Base-by-base conservation (phyloP, 2,113 vertebrate genomes). In the Microtus ochrogaster region DNA sequence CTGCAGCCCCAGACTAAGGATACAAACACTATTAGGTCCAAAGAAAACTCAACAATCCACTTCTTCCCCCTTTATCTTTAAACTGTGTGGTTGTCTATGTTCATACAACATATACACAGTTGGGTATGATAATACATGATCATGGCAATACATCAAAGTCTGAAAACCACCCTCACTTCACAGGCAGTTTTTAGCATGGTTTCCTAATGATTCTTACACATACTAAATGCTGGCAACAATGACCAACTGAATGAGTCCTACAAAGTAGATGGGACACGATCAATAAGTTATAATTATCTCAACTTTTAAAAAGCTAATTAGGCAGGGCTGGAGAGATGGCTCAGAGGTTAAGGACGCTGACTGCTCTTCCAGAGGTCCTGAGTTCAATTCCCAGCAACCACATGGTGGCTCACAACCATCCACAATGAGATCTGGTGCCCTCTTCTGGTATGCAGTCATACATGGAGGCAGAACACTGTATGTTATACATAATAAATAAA, bases 271-370 rank as follows among this genome's bases (percentile, higher is more conserved):
- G 76, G 33, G 66, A 74, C 61, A 93, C 61, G 22, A 52, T 70
- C 28, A 89, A 89, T 82, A 86, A 83, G 86, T 86, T 58, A 63
- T 52, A 79, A 89, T 82, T 65, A 63, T 44, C 49, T 66, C n/a
- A 86, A 41, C 22, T 95, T 84, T 68, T 55, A 93, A 79, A 83
- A 94, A 92, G 24, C 17, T 44, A 77, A 19, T 52, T 79, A 24
- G 47, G 73, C 47, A 58, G 55, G 55, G 55, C 55, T 58, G 55
- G 55, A 58, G 55, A 58, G 55, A 13, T 58, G 55, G 55, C 55
- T 58, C 55, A 58, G 55, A 58, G 55, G 55, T 58, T 58, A 58
- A 58, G 55, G 55, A 58, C 17, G 5, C 55, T 44, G 41, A 44
- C 41, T 44, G 41, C 44, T 44, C 44, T 44, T 44, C 44, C 44